Conservation (phyloP, 1,140 invertebrate genomes). For the Drosophila lacteicornis region DNA sequence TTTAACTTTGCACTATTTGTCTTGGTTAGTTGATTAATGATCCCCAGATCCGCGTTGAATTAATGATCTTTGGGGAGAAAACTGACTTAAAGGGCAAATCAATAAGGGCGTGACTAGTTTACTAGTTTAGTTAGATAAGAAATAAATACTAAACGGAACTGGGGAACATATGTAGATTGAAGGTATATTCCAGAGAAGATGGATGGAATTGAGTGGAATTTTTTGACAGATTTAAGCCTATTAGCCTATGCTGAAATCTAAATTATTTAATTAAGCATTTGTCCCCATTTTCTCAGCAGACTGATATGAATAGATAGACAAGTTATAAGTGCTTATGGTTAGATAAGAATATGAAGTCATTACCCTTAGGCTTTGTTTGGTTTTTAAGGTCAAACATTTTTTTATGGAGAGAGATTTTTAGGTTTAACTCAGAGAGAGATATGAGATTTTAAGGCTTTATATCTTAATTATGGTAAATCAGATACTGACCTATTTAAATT, state of each 20-base stretch:
- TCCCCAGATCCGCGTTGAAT: neutral
- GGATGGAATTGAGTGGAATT: neutral
- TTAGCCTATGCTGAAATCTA: neutral
- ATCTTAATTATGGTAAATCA: too few species aligned
- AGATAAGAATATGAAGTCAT: neutral
- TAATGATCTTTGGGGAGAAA: conserved; percentile 21
- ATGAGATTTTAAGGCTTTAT: neutral
- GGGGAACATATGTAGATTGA: too few species aligned
- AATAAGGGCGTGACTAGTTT: conserved; percentile 22
- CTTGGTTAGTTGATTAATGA: conserved; percentile 25
- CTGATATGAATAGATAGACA: neutral
- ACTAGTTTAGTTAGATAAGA: neutral
- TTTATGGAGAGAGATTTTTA: neutral
- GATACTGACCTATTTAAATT: neutral
- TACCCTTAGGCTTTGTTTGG: neutral
- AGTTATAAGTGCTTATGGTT: neutral
- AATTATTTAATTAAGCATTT: neutral
- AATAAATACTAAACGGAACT: conserved; percentile 26
- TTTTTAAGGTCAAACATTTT: neutral
- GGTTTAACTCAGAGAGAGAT: neutral
- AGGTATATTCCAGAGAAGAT: neutral
- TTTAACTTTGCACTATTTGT: conserved; percentile 23
- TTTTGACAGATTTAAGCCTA: neutral
- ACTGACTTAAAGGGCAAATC: conserved; percentile 20
- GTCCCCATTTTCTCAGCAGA: conserved; percentile 8